Conservation (phyloP, 2,888 invertebrate genomes). For the Bimastos eiseni region DNA sequence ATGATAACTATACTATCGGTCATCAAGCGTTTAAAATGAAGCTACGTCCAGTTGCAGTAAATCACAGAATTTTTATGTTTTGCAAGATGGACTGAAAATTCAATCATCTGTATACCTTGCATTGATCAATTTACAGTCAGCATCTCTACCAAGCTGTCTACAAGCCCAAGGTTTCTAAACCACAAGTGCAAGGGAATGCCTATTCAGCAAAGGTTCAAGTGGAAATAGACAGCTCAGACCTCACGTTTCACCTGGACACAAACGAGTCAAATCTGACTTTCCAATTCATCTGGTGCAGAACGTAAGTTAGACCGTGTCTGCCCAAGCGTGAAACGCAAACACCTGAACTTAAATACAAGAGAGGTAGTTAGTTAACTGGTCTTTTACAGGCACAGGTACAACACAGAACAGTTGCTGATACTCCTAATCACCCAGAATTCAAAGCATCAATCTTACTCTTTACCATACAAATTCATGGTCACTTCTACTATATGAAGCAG, state of each 20-base stretch:
- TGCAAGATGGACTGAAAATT: conserved; percentile 13
- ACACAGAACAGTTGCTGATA: neutral
- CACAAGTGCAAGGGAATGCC: neutral
- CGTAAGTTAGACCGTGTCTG: neutral
- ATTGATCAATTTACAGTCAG: neutral
- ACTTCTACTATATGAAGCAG: neutral
- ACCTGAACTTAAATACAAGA: neutral
- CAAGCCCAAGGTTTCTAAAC: neutral
- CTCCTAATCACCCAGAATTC: neutral
- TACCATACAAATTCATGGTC: neutral
- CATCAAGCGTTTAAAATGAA: conserved; percentile 1
- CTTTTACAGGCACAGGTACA: neutral
- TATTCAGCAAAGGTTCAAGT: neutral
- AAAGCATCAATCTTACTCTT: neutral
- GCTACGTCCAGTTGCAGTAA: neutral
- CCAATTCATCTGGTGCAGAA: neutral
- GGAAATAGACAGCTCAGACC: neutral
- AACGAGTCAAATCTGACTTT: neutral
- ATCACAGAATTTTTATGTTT: conserved; percentile 1
- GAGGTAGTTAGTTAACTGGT: conserved; percentile 6
- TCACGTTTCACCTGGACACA: neutral
- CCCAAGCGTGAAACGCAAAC: neutral
- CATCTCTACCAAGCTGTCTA: neutral
- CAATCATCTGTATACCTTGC: neutral
- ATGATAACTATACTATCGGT: neutral